Evolutionary conservation across 2,888 invertebrate species (phyloP), one percentile per base, ranked within the genome.

Genomic region (Aspidiotus destructor): DNA sequence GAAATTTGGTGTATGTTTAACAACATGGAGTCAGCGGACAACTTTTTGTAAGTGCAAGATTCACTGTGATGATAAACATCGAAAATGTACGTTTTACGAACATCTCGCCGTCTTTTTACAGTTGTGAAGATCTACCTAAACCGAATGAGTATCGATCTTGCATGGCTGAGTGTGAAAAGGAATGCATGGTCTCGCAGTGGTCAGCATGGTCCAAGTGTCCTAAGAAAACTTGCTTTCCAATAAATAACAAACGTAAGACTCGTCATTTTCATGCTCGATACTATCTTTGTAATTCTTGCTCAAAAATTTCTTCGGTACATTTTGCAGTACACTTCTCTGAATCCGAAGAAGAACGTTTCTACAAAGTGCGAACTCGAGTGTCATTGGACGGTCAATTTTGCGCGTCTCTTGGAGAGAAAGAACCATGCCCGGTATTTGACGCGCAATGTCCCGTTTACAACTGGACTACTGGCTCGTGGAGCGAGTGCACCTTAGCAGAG

Each of bases 111-210:
- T 28, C 28, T 69, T 58, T 54, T 73, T 71, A 41, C 72, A 83
- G 83, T 48, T 83, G 83, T 73, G 77, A 79, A 2, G 81, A 81
- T 0, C 75, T 83, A 7, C 79, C 78, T 42, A 79, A 81, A 28
- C 83, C 83, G 1, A 78, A 79, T 2, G 78, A 80, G 0, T 77
- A 78, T 0, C 80, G 82, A 8, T 78, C 80, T 1, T 83, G 83
- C 73, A 81, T 80, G 0, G 77, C 80, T 16, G 77, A 83, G 1
- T 85, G 85, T 73, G 81, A 81, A 3, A 81, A 82, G 6, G 82
- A 85, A 64, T 83, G 84, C 70, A 79, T 82, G 5, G 85, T 86
- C 85, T 80, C 82, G 73, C 80, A 81, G 0, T 85, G 86, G 85
- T 81, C 84, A 0, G 77, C 80, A 0, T 86, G 85, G 72, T 72